Percentiles rank a stretch among this genome's conserved stretches.
These are phyloP conservation scores for Drosophila mayaguana DNA, from an alignment of 2,888 invertebrate genomes.

Conservation along the genomic window DNA sequence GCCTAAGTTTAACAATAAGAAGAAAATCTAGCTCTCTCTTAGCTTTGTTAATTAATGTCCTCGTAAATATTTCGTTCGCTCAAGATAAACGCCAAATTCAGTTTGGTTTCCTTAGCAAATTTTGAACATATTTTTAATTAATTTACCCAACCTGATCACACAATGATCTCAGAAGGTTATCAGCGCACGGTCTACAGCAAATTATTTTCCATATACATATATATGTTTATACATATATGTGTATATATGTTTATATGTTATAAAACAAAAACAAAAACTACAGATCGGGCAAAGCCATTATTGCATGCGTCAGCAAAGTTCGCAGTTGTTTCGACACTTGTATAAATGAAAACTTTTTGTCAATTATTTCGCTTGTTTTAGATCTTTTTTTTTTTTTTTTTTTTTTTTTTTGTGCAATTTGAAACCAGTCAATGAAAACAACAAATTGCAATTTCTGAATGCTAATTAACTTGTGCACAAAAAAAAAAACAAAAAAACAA, in stretches of 20 bases:
- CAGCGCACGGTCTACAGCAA: slow-evolving; percentile 10
- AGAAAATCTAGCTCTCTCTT: neutral
- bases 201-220: slow-evolving; percentile 6
- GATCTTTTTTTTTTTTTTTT: slow-evolving; percentile 1
- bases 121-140: slow-evolving; percentile 1
- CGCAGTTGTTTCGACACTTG: slow-evolving; percentile 27
- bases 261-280: slow-evolving; percentile 4
- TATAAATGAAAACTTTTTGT: slow-evolving; percentile 13
- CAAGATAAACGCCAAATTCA: neutral
- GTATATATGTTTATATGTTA: neutral
- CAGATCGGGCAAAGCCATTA: slow-evolving; percentile 19
- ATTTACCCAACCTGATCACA: slow-evolving; percentile 19
- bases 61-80: neutral
- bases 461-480: slow-evolving; percentile 7
- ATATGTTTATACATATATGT: no score
- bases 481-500: neutral
- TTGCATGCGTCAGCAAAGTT: slow-evolving; percentile 51
- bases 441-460: slow-evolving; percentile 18
- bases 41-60: neutral
- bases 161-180: slow-evolving; percentile 47
- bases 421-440: slow-evolving; percentile 20
- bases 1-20: neutral
- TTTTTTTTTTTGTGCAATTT: neutral
- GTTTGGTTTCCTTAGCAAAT: neutral
- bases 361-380: slow-evolving; percentile 10